Conservation (phyloP, 1,140 invertebrate species). For the Drosophila nasuta region DNA sequence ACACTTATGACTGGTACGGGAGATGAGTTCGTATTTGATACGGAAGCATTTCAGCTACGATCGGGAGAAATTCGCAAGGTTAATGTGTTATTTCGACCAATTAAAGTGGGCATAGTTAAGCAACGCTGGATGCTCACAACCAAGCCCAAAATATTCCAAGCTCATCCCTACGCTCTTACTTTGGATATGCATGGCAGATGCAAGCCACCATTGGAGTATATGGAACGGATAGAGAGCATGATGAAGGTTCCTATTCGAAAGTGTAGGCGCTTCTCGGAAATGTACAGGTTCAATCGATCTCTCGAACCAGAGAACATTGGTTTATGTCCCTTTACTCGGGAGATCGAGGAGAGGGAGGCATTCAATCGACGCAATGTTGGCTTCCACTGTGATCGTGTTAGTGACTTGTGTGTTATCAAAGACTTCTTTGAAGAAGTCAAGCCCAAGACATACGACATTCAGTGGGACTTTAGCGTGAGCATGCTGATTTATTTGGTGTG, state of each 20-base stretch:
- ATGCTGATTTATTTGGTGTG: slow-evolving; percentile 55
- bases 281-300: not conserved
- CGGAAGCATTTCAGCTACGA: slow-evolving; percentile 31
- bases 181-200: slow-evolving; percentile 65
- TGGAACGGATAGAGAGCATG: slow-evolving; percentile 28
- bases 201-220: slow-evolving; percentile 53
- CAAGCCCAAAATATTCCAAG: slow-evolving; percentile 45
- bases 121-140: slow-evolving; percentile 59
- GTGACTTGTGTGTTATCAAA: slow-evolving; percentile 48
- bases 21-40: slow-evolving; percentile 56
- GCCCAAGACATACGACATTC: not conserved
- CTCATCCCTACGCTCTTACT: slow-evolving; percentile 41
- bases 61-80: slow-evolving; percentile 44
- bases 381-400: slow-evolving; percentile 46
- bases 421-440: slow-evolving; percentile 34
- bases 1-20: slow-evolving; percentile 27
- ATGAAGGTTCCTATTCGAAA: not conserved
- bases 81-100: slow-evolving; percentile 48
- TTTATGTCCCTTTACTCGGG: slow-evolving; percentile 45
- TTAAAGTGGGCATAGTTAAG: slow-evolving; percentile 57
- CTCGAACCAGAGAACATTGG: fast-evolving
- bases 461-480: slow-evolving; percentile 62
- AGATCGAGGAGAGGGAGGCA: slow-evolving; percentile 55
- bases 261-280: not conserved
- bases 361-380: slow-evolving; percentile 62